Base-by-base conservation (phyloP, 2,797 vertebrate genomes). In the Lophius americanus region DNA sequence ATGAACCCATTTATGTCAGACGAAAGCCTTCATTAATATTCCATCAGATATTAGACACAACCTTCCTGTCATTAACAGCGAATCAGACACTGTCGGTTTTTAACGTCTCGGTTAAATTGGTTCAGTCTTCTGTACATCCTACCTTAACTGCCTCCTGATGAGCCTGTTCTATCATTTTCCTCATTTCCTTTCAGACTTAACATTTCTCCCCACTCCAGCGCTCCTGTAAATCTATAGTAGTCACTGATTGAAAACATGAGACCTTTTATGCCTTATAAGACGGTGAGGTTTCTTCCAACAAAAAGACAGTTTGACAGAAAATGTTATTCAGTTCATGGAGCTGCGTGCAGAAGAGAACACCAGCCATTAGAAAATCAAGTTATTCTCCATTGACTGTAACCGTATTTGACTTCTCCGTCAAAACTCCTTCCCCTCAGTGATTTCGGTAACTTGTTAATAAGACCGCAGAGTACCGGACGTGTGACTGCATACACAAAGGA, bases 11-110 rank as follows among this genome's bases (percentile, higher is more conserved):
- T 88, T 80, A 81, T 79, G 80, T 13, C 36, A 62, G 74, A 82
- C 85, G 78, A 83, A 85, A 88, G 74, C 59, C 76, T 53, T 41
- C 76, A 83, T 90, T 83, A 85, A 90, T 90, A 88, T 87, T 85
- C 74, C 47, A 84, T 81, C 80, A 80, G 81, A 74, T 81, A 77
- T 84, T 82, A 83, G 73, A 85, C 79, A 65, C 64, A 85, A 85
- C 75, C 77, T 79, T 86, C 82, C 81, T 80, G 79, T 70, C 60
- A 60, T 77, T 70, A 73, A 63, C 68, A 53, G 13, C 37, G 63
- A 71, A 42, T 58, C 80, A 71, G 84, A 75, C 81, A 47, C 46
- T 37, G 63, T 78, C 73, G 69, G 83, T 87, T 71, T 82, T 75
- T 62, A 68, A 54, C n/a, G 12, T 83, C 73, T 60, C 52, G 77